phyloP scores from a whole-genome alignment of 2,888 invertebrate species.

The Napeogenes inachia region DNA sequence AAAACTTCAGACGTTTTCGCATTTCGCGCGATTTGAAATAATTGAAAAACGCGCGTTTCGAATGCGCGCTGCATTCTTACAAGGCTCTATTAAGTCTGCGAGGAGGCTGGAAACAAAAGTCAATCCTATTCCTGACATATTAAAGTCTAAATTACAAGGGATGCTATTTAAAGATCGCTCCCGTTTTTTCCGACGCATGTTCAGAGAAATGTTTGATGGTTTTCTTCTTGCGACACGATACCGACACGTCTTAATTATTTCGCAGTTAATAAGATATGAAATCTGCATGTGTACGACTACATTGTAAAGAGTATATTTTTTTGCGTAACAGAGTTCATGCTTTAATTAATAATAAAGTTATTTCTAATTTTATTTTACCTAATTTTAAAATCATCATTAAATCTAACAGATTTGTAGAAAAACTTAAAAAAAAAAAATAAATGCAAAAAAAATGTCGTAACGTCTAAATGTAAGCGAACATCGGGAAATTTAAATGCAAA shows the following conservation, averaged over 20 bases:
- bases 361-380: too few relatives aligned
- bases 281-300: background rate
- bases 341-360: too few relatives aligned
- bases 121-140: slow-evolving; percentile 17
- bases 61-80: slow-evolving; percentile 53
- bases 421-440: background rate
- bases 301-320: background rate
- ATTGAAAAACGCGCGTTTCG: slow-evolving; percentile 55
- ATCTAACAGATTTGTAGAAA: background rate
- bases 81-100: slow-evolving; percentile 51
- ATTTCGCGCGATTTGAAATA: slow-evolving; percentile 54
- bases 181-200: slow-evolving; percentile 50
- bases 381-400: too few relatives aligned
- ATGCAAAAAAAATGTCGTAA: background rate
- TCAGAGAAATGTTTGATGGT: slow-evolving; percentile 46
- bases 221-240: slow-evolving; percentile 46
- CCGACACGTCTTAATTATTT: slow-evolving; percentile 35
- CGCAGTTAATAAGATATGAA: slow-evolving; percentile 27
- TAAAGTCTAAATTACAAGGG: slow-evolving; percentile 17
- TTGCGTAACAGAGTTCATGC: too few relatives aligned
- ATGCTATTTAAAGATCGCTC: slow-evolving; percentile 31
- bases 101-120: slow-evolving; percentile 16
- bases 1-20: slow-evolving; percentile 31
- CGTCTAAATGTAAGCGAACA: slow-evolving; percentile 3
- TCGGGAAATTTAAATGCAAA: slow-evolving; percentile 36